These are phyloP conservation scores for Spinibarbus caldwelli DNA, from an alignment of 2,797 vertebrate species.

Conservation along the genomic window DNA sequence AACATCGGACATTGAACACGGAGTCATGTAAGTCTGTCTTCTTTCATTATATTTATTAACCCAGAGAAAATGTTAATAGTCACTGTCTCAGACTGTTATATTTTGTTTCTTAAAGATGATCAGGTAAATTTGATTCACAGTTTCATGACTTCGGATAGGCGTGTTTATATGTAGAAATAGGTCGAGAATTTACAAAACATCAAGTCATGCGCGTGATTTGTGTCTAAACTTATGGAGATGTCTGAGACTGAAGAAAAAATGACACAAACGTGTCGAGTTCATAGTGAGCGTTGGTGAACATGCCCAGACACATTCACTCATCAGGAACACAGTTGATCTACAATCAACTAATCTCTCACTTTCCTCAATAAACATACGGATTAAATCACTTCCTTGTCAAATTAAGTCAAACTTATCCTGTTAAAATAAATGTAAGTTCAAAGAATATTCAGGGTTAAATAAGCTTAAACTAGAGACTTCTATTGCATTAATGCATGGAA, in stretches of 20 bases:
- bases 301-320: background rate
- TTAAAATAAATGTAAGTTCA: background rate
- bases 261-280: background rate
- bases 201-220: background rate
- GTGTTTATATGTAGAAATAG: background rate
- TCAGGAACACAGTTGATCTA: too few species aligned
- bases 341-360: too few species aligned
- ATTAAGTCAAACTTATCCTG: background rate
- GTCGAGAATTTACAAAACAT: background rate
- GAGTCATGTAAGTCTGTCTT: constrained; percentile 21
- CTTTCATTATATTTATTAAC: background rate
- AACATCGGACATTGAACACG: accelerated
- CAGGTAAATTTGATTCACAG: background rate
- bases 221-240: background rate
- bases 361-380: background rate
- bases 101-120: background rate
- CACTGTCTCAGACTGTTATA: background rate
- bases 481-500: too few species aligned
- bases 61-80: background rate
- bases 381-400: background rate
- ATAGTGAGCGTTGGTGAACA: background rate
- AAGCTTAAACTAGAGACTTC: too few species aligned
- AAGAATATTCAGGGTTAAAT: background rate
- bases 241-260: background rate
- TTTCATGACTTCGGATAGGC: background rate